These are phyloP conservation scores for Colostygia pectinataria DNA, from an alignment of 2,888 invertebrate genomes.

Conservation along the genomic window DNA sequence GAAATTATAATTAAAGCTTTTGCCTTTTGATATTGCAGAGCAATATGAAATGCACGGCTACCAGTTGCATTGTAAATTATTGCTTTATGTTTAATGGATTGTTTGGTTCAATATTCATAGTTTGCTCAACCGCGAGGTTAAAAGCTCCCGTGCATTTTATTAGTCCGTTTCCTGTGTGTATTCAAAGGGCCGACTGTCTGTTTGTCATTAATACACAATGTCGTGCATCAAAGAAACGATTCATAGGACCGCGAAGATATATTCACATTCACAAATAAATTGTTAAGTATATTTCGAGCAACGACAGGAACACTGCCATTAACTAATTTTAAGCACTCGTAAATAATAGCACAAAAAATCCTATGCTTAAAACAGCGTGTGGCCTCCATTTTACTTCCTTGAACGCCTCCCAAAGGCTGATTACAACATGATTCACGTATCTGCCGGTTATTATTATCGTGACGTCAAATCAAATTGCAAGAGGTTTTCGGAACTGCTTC, in stretches of 20 bases:
- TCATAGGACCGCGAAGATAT: slow-evolving; percentile 43
- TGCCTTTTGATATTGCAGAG: slow-evolving; percentile 17
- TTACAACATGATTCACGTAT: slow-evolving; percentile 27
- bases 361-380: slow-evolving; percentile 13
- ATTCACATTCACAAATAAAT: slow-evolving; percentile 38
- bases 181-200: slow-evolving; percentile 50
- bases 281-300: slow-evolving; percentile 16
- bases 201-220: slow-evolving; percentile 65
- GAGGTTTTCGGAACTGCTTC: slow-evolving; percentile 16
- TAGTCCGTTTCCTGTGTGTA: slow-evolving; percentile 54
- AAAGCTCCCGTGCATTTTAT: slow-evolving; percentile 51
- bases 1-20: slow-evolving; percentile 33
- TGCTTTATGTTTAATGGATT: slow-evolving; percentile 13
- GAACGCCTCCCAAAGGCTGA: slow-evolving; percentile 25
- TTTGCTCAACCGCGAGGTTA: slow-evolving; percentile 41
- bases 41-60: slow-evolving; percentile 15
- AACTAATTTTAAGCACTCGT: slow-evolving; percentile 12
- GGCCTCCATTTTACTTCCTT: slow-evolving; percentile 32
- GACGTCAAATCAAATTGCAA: slow-evolving; percentile 26
- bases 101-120: slow-evolving; percentile 30
- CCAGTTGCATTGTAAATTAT: slow-evolving; percentile 21
- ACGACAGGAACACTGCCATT: slow-evolving; percentile 36
- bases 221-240: slow-evolving; percentile 61
- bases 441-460: slow-evolving; percentile 21
- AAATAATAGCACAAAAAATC: slow-evolving; percentile 27